Conservation (phyloP, 2,113 vertebrate species). For the Malurus alboscapulatus region DNA sequence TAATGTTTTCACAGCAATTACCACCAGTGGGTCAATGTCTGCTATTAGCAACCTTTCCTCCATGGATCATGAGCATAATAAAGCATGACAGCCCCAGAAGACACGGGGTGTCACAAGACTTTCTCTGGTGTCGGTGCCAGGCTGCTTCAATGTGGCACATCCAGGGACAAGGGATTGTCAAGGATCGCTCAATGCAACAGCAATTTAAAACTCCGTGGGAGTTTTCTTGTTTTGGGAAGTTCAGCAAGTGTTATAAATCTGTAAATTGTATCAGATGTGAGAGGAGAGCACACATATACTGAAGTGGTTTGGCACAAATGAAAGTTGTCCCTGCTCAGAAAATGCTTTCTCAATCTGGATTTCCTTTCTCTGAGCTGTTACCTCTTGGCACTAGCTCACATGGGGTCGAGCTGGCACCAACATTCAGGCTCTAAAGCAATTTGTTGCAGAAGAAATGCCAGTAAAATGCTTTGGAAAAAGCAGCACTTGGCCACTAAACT, state of each 20-base stretch:
- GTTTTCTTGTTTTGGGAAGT: neutral
- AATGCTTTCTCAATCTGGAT: neutral
- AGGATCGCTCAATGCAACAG: slow-evolving; percentile 1
- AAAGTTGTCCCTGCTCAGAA: neutral
- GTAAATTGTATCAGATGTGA: neutral
- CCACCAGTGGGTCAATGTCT: slow-evolving; percentile 26
- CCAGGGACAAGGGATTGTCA: neutral
- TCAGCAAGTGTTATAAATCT: neutral
- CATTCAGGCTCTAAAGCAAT: neutral
- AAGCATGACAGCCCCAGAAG: neutral
- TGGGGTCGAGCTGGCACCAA: neutral
- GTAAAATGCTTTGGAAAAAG: neutral
- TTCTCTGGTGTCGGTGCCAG: neutral
- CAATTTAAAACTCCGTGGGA: neutral
- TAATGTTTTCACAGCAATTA: slow-evolving; percentile 42
- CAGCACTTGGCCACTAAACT: neutral
- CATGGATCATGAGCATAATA: neutral
- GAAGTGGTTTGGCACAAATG: neutral
- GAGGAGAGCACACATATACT: neutral
- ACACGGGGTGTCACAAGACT: neutral
- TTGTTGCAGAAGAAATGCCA: neutral
- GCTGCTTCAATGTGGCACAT: neutral
- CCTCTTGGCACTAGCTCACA: neutral
- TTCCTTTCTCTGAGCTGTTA: rapidly evolving
- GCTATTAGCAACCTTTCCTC: slow-evolving; percentile 27